Evolutionary conservation across 1,140 invertebrate genomes (phyloP).

Genomic region (Caenorhabditis briggsae): DNA sequence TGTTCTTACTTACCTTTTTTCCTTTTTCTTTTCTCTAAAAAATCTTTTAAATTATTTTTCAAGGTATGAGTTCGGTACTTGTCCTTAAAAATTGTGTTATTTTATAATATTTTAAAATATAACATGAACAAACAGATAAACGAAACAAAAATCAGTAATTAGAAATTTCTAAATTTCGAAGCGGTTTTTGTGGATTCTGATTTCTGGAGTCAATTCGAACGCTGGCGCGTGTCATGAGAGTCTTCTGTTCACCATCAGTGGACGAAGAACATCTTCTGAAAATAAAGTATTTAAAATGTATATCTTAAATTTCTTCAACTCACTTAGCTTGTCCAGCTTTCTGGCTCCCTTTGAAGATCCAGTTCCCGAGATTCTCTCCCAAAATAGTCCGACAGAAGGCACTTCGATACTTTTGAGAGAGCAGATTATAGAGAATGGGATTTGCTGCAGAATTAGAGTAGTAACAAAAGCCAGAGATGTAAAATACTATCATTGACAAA

Average conservation of each 20-base stretch:
- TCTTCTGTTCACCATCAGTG: not conserved
- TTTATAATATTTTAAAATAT: no score
- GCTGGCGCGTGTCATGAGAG: conserved; percentile 12
- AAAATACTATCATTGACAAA: conserved; percentile 62
- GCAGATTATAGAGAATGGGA: conserved; percentile 69
- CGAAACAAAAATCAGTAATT: not conserved
- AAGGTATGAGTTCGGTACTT: no score
- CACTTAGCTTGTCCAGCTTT: not conserved
- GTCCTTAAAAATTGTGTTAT: no score
- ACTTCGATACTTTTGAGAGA: conserved; percentile 64
- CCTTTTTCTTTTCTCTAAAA: not conserved
- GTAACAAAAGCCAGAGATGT: conserved; percentile 67
- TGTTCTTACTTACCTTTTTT: not conserved
- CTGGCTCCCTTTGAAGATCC: not conserved
- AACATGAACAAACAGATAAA: no score
- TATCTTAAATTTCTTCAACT: not conserved
- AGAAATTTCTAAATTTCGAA: not conserved
- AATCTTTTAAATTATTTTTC: no score
- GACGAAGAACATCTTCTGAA: conserved; percentile 18
- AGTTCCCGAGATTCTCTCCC: conserved; percentile 49
- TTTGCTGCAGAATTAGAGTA: conserved; percentile 68
- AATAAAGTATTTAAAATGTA: not conserved
- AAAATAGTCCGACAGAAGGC: conserved; percentile 67
- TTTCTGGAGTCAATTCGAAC: not conserved
- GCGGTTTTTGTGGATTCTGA: not conserved